Conservation (phyloP, 2,797 vertebrate genomes). For the Gila robusta region DNA sequence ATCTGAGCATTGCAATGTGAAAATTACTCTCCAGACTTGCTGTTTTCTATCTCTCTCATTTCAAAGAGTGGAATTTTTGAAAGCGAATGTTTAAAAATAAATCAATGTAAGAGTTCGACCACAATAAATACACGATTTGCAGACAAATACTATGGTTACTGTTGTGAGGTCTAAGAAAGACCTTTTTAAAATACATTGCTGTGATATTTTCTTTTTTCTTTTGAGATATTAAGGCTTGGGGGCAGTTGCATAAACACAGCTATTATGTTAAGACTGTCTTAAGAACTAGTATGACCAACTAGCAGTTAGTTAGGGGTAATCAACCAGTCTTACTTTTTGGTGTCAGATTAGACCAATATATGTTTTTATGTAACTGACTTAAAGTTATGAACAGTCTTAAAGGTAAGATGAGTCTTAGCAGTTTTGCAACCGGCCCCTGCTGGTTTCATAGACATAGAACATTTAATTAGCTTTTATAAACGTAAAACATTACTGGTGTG, state of each 20-base stretch:
- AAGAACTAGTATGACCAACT: background rate
- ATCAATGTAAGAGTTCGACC: background rate
- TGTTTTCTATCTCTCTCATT: background rate
- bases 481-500: no score
- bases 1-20: background rate
- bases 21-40: background rate
- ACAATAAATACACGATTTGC: background rate
- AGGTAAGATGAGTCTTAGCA: no score
- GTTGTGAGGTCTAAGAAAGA: background rate
- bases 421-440: background rate
- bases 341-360: background rate
- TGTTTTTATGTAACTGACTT: background rate
- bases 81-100: background rate
- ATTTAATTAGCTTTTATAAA: no score
- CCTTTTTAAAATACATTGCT: background rate
- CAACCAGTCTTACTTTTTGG: background rate
- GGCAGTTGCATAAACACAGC: background rate
- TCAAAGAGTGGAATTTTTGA: conserved; percentile 3
- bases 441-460: no score
- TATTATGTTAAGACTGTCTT: background rate
- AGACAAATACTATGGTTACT: background rate
- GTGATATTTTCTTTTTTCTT: background rate
- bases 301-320: no score
- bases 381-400: no score
- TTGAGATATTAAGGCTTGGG: background rate